Percentiles rank a stretch among this genome's conserved stretches.
Conservation (phyloP, 2,113 vertebrate genomes). For the Silurus asotus region DNA sequence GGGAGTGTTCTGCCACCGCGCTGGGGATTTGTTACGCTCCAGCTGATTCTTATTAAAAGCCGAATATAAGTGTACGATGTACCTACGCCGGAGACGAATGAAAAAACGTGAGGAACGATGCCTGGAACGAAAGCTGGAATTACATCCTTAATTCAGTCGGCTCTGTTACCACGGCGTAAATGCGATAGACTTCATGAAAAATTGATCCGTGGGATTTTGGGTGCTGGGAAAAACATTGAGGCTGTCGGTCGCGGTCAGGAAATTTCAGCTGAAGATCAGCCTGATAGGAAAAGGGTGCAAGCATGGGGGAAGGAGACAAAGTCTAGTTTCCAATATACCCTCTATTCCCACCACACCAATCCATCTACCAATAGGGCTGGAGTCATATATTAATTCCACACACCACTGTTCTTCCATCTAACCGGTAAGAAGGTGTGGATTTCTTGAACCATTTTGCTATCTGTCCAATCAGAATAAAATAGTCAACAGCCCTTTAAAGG, state of each 20-base stretch:
- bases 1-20: neutral
- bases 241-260: neutral
- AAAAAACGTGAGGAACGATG: neutral
- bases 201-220: neutral
- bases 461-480: neutral
- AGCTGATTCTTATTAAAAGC: conserved; percentile 6
- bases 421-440: no score
- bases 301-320: neutral
- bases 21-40: conserved; percentile 2
- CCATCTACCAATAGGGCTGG: neutral
- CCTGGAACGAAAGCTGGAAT: neutral
- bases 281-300: no score
- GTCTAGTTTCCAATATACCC: neutral
- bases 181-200: conserved; percentile 12
- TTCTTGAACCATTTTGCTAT: neutral
- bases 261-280: no score
- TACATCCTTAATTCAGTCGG: neutral
- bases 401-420: no score
- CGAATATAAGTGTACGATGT: neutral
- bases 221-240: neutral
- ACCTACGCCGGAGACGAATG: neutral
- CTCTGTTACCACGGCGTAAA: conserved; percentile 18
- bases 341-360: neutral
- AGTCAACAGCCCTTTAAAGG: neutral
- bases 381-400: neutral